Evolutionary conservation across 64 coral and sea anemone species (phyloP), one percentile per base, ranked within the genome.

Genomic region (Pocillopora damicornis): DNA sequence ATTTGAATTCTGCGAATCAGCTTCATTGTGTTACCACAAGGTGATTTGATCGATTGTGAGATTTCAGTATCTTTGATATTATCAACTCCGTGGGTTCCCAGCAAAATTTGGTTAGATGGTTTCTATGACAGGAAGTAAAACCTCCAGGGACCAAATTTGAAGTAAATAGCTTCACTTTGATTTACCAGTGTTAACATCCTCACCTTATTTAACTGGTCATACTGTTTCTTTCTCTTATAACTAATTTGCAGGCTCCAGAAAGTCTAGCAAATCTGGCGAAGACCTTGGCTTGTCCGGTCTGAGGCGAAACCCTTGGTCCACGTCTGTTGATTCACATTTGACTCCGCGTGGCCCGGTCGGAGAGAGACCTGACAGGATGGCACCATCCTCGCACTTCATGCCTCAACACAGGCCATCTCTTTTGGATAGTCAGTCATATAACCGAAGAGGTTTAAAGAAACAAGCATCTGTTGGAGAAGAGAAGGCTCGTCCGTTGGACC

Each of bases 271-370:
- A 82, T 38, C 88, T 37, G 72, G 92, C 63, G 72, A 68, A 59
- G 61, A 90, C 37, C 61, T 73, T 74, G 60, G 30, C 20, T 62
- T 96, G 11, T 89, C 91, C 9, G 82, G 35, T 18, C 77, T 89
- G 57, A 90, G 61, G 73, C 86, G 87, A 57, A 93, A 73, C 61
- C 94, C 91, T 30, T 97, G 94, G 94, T 79, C 91, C 17, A 75
- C 75, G 15, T 80, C 94, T 11, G 13, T 79, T 72, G 94, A 97
- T 10, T 87, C 91, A 5, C 75, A 57, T 42, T 59, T 86, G 13
- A 73, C 76, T 22, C 80, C 82, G 15, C 63, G 75, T 63, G 76
- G 64, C 74, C 78, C 86, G 25, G 69, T 79, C 23, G 34, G 88
- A 35, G 60, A 90, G 61, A 35, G 79, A 73, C 65, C 77, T 69